These are phyloP conservation scores for Acrobasis repandana DNA, from an alignment of 2,888 invertebrate genomes.

Conservation along the genomic window DNA sequence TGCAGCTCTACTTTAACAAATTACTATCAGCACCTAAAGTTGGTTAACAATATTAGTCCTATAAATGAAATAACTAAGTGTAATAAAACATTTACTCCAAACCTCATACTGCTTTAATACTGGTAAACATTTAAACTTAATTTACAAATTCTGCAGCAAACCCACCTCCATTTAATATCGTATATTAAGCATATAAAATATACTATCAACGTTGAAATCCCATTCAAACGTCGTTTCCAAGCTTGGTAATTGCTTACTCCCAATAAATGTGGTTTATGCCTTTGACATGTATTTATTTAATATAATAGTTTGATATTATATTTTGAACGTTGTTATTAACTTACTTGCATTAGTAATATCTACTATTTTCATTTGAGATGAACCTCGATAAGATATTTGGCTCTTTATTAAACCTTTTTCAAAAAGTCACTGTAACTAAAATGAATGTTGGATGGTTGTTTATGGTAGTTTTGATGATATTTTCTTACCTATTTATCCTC, in stretches of 20 bases:
- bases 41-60: background rate
- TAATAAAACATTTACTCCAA: background rate
- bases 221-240: background rate
- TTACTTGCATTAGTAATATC: background rate
- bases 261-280: background rate
- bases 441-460: too few species aligned
- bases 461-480: too few species aligned
- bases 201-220: background rate
- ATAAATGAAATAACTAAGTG: background rate
- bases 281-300: constrained; percentile 1
- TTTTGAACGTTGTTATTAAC: background rate
- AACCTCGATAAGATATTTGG: background rate
- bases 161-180: background rate
- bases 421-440: background rate
- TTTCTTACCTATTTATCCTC: too few species aligned
- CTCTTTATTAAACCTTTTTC: background rate
- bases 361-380: background rate
- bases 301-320: background rate
- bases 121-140: background rate
- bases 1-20: too few species aligned
- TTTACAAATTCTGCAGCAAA: background rate
- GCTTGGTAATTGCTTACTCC: background rate
- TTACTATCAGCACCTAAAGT: too few species aligned
- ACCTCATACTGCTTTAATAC: background rate
- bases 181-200: background rate